A percentile compares a stretch with the other conserved stretches of the same genome.
Evolutionary conservation across 1,140 invertebrate genomes (phyloP).

Genomic region (Caerostris extrusa): DNA sequence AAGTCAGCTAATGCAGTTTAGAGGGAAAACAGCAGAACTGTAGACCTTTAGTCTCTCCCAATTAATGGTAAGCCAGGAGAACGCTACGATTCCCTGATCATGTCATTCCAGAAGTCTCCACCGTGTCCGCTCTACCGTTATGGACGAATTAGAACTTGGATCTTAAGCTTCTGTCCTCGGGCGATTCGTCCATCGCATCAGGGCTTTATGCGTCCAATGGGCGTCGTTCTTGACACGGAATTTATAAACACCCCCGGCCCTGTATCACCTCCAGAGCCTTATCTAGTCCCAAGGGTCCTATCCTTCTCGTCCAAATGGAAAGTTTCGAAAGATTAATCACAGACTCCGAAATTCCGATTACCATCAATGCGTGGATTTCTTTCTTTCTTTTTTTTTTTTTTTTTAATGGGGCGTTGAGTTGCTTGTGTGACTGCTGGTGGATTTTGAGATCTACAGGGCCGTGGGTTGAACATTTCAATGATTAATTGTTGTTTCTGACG

Average conservation of each 20-base stretch:
- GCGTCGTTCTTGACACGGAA: constrained; percentile 56
- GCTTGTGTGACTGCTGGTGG: too few relatives aligned
- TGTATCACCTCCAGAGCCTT: constrained; percentile 18
- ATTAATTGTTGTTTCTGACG: too few relatives aligned
- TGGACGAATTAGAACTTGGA: constrained; percentile 44
- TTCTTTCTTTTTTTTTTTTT: neutral
- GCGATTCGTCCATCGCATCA: neutral
- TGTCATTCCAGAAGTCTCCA: constrained; percentile 33
- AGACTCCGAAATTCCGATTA: neutral
- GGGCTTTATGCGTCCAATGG: constrained; percentile 52
- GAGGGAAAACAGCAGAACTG: neutral
- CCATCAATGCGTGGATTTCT: neutral
- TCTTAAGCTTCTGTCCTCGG: constrained; percentile 32
- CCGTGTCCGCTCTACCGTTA: constrained; percentile 30
- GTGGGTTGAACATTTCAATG: too few relatives aligned
- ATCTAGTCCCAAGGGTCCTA: constrained; percentile 33
- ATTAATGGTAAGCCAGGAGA: neutral
- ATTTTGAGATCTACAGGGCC: too few relatives aligned
- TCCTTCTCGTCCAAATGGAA: constrained; percentile 13
- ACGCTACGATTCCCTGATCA: constrained; percentile 10
- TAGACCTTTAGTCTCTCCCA: neutral
- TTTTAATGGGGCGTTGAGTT: neutral
- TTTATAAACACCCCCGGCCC: constrained; percentile 61
- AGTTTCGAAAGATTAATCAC: constrained; percentile 28
- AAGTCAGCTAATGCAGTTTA: neutral